Percentiles rank a stretch among this genome's conserved stretches.
These are phyloP conservation scores for Odontomachus brunneus DNA, from an alignment of 1,140 invertebrate species.

Conservation along the genomic window DNA sequence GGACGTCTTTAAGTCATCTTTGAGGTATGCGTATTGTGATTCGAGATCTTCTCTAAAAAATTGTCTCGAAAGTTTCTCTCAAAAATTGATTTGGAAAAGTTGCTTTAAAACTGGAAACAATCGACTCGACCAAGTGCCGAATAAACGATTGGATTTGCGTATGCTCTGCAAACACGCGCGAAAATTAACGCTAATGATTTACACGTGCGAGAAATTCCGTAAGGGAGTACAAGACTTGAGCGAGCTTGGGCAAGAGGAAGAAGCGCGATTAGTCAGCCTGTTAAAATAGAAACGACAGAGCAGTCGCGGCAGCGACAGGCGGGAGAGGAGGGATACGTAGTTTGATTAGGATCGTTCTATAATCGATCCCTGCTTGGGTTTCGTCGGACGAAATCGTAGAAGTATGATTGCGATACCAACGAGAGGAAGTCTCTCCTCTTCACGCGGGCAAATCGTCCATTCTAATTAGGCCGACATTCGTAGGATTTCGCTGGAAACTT, in stretches of 20 bases:
- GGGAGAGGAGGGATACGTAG: slow-evolving; percentile 6
- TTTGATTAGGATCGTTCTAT: slow-evolving; percentile 49
- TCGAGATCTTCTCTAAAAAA: too few species aligned
- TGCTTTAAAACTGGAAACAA: neutral
- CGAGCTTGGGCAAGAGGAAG: neutral
- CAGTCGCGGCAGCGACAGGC: slow-evolving; percentile 16
- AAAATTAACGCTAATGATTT: too few species aligned
- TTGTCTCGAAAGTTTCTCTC: too few species aligned
- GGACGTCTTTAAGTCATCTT: too few species aligned
- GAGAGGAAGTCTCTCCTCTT: neutral
- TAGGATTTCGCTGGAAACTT: slow-evolving; percentile 35
- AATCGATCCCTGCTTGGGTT: slow-evolving; percentile 48
- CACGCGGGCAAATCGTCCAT: neutral
- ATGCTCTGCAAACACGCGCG: neutral
- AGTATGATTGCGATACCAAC: slow-evolving; percentile 44
- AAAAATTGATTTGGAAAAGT: too few species aligned
- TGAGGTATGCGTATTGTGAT: too few species aligned
- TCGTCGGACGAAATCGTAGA: slow-evolving; percentile 62
- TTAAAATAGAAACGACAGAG: slow-evolving; percentile 36
- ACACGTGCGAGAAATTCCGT: neutral
- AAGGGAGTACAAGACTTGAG: neutral
- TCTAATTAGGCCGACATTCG: slow-evolving; percentile 28
- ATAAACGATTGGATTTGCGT: neutral
- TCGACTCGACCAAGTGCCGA: too few species aligned
- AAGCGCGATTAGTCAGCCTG: slow-evolving; percentile 29